Base-by-base conservation (phyloP, 2,888 invertebrate genomes). In the Polyommatus icarus region DNA sequence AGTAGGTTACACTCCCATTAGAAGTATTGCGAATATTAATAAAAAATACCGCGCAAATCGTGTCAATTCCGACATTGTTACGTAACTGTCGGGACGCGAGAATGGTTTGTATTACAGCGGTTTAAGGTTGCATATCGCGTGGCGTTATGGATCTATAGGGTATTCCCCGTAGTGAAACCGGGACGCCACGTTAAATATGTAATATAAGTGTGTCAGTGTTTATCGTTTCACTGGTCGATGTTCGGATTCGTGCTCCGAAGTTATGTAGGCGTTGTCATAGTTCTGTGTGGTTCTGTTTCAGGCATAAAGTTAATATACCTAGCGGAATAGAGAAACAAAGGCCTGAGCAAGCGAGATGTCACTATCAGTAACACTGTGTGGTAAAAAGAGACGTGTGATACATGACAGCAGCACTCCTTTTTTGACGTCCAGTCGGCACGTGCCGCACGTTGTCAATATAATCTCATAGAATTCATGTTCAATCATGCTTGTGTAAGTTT, bases 1-100 rank as follows among this genome's bases (percentile, higher is more conserved):
- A 75, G 75, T 75, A 75, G 75, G 75, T 75, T 75, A 75, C 75
- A 50, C 50, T 50, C 15, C 75, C 75, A 75, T 75, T 75, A 75
- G 50, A 29, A 50, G 75, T 75, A 75, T 75, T 75, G 75, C 75
- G 75, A 75, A 75, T 54, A 54, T 75, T 75, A 75, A 75, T 75
- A 75, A 75, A 75, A 73, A 75, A 24, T n/a, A 20, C 15, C 75
- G 75, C 24, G 29, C 75, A 75, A 75, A 75, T 75, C 50, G 75
- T 75, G 75, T 75, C 75, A 54, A 75, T 54, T 24, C 75, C 32
- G 18, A 54, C 50, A 15, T 20, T 29, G 29, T 75, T 29, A 29
- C 54, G 29, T 54, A 73, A 75, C 46, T 4, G 10, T 1, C 1
- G 8, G n/a, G 32, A n/a, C 0, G 18, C 18, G 5, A 36, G n/a